Base-by-base conservation (phyloP, 92 coral and sea anemone genomes). In the Paramuricea clavata region DNA sequence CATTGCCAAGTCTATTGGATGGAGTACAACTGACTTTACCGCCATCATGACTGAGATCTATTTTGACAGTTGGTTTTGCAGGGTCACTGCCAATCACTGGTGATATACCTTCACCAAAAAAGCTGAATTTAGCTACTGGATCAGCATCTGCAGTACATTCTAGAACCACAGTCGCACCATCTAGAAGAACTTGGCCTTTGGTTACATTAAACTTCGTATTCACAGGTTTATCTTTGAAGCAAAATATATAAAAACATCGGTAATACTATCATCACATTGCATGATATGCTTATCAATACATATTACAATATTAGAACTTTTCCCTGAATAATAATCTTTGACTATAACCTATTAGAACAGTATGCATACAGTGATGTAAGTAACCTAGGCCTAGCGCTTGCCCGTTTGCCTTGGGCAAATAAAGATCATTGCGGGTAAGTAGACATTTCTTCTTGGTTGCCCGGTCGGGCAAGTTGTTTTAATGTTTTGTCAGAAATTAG, bases 191-290 rank as follows among this genome's bases (percentile, higher is more conserved):
- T 57, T 0, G 0, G 23, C 5, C 44, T 39, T 4, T 4, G 23
- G 84, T 79, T n/a, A 30, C 17, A 60, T 79, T 79, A 27, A 79
- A 61, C 57, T 79, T 79, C 28, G 84, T 79, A 26, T 79, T 79
- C 34, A 79, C 73, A 19, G 84, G 84, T 79, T 79, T 79, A 61
- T 2, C 84, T 79, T 25, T n/a, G n/a, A n/a, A 79, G 5, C 33
- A 79, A 13, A 78, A 17, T 15, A 56, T 16, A 12, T 21, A 15
- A 78, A 52, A 1, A 47, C 16, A 47, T 47, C n/a, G n/a, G n/a
- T n/a, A n/a, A n/a, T n/a, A n/a, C n/a, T n/a, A n/a, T n/a, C n/a
- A n/a, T n/a, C n/a, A n/a, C n/a, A n/a, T n/a, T n/a, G n/a, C n/a
- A n/a, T n/a, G n/a, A n/a, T n/a, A n/a, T n/a, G n/a, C n/a, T 2